Evolutionary conservation across 2,797 vertebrate genomes (phyloP), one percentile per base, ranked within the genome.

Genomic region (Ara ararauna): DNA sequence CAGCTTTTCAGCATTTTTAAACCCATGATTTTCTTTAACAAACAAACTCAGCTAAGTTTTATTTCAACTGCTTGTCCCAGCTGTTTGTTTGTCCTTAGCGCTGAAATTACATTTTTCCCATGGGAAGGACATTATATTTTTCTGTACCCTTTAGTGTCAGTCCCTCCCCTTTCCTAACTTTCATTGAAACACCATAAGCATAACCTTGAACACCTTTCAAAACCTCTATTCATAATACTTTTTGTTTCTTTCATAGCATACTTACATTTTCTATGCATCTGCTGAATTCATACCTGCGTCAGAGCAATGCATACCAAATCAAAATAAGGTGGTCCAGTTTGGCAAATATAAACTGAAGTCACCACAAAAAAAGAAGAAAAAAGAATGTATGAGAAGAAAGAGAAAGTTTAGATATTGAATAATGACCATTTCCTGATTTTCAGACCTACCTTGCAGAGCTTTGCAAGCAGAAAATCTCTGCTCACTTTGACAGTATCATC

Each of bases 1-100:
- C 75, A 93, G 40, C 30, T 79, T 95, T 96, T 94, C 93, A 95
- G 60, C 91, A 62, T 97, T 95, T 95, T 77, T 80, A 94, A 96
- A 94, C 65, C 67, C 65, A 71, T 48, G 3, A 32, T 93, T 90
- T 95, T 94, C 72, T 90, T 94, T 75, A 76, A 93, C 94, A 96
- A 95, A 95, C 85, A 93, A 97, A 94, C 93, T 67, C 26, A 4
- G 9, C 51, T 79, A 26, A 82, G 88, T 96, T 96, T 93, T 87
- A 85, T 87, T 96, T 96, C 90, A 89, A 40, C 84, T 91, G 87
- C 86, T 82, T 92, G 84, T 93, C 92, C 76, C 72, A 92, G 40
- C 26, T 89, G 86, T 96, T 96, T 96, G 78, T 94, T 95, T 93
- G 95, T 91, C 86, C 89, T 94, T 50, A 56, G 75, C 42, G 44